Percentiles rank a stretch among this genome's conserved stretches.
These are phyloP conservation scores for Montipora capitata DNA, from an alignment of 92 coral and sea anemone genomes.

Conservation along the genomic window DNA sequence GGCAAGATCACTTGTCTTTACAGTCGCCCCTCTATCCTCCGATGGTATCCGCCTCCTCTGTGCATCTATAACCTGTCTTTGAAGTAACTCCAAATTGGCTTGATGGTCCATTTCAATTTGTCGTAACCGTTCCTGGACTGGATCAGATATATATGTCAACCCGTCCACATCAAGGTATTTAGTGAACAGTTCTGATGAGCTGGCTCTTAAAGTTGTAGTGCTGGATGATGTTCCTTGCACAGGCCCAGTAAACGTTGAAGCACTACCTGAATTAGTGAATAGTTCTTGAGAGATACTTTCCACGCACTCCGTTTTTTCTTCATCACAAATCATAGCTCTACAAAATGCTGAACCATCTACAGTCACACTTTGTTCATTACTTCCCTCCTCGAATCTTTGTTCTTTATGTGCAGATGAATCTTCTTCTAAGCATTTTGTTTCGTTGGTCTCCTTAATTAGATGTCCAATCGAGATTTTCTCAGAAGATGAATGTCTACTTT, in stretches of 20 bases:
- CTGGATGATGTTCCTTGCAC: constrained; percentile 39
- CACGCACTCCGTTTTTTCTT: constrained; percentile 29
- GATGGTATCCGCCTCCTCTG: constrained; percentile 58
- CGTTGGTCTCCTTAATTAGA: constrained; percentile 2
- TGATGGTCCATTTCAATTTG: constrained; percentile 87
- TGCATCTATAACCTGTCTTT: constrained; percentile 74
- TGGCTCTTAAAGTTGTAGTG: constrained; percentile 52
- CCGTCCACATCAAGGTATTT: constrained; percentile 93
- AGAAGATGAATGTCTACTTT: background rate
- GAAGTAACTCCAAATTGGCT: constrained; percentile 78
- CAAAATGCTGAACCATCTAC: background rate
- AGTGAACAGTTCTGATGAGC: constrained; percentile 69
- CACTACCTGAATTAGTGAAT: constrained; percentile 36
- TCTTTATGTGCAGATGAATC: background rate
- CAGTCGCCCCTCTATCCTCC: constrained; percentile 61
- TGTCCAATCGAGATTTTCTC: background rate
- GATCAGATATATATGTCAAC: constrained; percentile 78
- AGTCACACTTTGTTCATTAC: background rate
- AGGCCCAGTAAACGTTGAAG: constrained; percentile 13
- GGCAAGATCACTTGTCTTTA: constrained; percentile 72
- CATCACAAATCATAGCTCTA: background rate
- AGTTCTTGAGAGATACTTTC: constrained; percentile 1
- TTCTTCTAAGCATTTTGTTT: background rate
- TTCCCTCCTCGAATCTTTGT: background rate
- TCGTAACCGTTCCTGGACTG: constrained; percentile 88